These are phyloP conservation scores for Todiramphus saurophagus DNA, from an alignment of 2,113 vertebrate species.

Conservation along the genomic window DNA sequence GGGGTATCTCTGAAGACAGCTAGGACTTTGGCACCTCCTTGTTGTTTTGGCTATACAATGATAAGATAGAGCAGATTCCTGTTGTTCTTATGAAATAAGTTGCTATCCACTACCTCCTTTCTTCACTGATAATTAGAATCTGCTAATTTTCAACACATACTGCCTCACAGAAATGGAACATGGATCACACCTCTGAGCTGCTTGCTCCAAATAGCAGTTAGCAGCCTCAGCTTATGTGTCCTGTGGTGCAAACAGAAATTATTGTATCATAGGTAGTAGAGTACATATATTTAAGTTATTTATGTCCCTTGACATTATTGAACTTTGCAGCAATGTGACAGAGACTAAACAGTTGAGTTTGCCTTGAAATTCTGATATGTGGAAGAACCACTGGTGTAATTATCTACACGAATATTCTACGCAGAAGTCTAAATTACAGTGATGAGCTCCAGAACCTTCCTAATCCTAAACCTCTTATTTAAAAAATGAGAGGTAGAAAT, in stretches of 20 bases:
- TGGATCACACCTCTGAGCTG: not conserved
- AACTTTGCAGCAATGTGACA: not conserved
- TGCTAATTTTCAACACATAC: not conserved
- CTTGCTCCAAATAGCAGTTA: not conserved
- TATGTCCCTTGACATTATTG: not conserved
- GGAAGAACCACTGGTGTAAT: not conserved
- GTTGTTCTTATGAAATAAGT: not conserved
- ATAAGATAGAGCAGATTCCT: not conserved
- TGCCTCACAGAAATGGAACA: not conserved
- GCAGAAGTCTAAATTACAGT: not conserved
- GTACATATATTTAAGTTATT: not conserved
- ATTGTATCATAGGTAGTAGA: not conserved
- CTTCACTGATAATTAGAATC: not conserved
- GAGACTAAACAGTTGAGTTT: slow-evolving; percentile 61
- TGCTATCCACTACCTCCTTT: not conserved
- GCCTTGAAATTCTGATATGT: slow-evolving; percentile 42
- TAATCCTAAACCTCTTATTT: not conserved
- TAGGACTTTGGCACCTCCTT: not conserved
- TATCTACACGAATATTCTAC: not conserved
- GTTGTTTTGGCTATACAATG: slow-evolving; percentile 49
- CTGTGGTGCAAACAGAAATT: not conserved
- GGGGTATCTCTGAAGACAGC: not conserved
- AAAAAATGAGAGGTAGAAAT: not conserved
- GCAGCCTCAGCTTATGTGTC: not conserved
- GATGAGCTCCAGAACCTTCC: not conserved